Conservation (phyloP, 2,888 invertebrate species). For the Agriopis leucophaearia region DNA sequence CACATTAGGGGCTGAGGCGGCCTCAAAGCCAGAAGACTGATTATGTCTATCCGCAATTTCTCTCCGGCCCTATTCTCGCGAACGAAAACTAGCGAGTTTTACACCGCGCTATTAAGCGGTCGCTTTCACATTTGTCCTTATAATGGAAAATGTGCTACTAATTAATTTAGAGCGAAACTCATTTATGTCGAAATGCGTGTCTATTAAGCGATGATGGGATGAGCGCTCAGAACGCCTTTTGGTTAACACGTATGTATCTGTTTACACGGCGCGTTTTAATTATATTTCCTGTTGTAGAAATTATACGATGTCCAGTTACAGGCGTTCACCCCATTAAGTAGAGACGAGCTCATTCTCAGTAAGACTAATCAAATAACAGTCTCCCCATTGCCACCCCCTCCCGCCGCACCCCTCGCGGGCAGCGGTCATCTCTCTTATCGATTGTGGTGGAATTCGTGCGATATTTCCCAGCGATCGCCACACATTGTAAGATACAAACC, state of each 20-base stretch:
- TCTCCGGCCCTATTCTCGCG: conserved; percentile 84
- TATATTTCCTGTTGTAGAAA: conserved; percentile 73
- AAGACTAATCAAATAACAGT: conserved; percentile 87
- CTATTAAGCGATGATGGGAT: conserved; percentile 84
- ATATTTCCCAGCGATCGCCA: conserved; percentile 81
- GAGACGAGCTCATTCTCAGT: conserved; percentile 86
- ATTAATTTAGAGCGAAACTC: conserved; percentile 86
- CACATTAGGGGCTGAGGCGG: conserved; percentile 82
- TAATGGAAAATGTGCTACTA: conserved; percentile 87
- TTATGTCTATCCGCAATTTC: conserved; percentile 87
- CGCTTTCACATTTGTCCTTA: conserved; percentile 86
- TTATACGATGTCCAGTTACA: conserved; percentile 84
- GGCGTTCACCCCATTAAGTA: conserved; percentile 85
- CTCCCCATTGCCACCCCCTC: conserved; percentile 70
- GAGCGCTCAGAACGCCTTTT: conserved; percentile 65
- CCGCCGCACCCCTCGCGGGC: conserved; percentile 73
- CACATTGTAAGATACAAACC: conserved; percentile 69
- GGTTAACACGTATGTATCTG: conserved; percentile 55
- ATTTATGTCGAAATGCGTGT: conserved; percentile 86
- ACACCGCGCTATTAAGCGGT: conserved; percentile 86
- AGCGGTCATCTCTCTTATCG: conserved; percentile 87
- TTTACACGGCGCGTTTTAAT: conserved; percentile 68
- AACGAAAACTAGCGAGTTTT: conserved; percentile 87
- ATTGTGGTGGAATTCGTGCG: conserved; percentile 86
- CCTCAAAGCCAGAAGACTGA: conserved; percentile 87